phyloP scores from a whole-genome alignment of 2,113 vertebrate species.

The Coregonus clupeaformis region DNA sequence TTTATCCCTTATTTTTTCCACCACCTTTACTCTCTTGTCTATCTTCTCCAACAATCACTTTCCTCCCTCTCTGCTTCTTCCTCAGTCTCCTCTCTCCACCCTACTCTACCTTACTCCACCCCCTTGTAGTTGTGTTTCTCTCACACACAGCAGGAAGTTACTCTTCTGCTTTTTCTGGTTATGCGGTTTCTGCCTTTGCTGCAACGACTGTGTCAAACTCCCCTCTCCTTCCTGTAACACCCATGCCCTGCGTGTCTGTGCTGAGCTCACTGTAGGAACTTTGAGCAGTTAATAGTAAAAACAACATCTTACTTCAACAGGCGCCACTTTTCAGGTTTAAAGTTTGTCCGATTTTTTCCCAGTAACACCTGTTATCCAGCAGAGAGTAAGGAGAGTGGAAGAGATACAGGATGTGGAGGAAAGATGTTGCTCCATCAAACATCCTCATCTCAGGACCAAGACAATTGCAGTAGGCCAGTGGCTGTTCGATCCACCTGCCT shows the following conservation, averaged over 20 bases:
- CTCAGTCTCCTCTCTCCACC: conserved; percentile 24
- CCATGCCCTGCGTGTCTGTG: neutral
- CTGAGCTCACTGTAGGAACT: neutral
- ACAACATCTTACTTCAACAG: conserved; percentile 9
- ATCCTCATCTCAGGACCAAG: conserved; percentile 34
- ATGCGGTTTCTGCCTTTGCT: conserved; percentile 63
- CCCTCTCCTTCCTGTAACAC: conserved; percentile 61
- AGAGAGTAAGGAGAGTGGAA: conserved; percentile 1
- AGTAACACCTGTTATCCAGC: conserved; percentile 7
- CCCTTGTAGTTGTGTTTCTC: conserved; percentile 32
- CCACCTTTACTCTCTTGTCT: neutral
- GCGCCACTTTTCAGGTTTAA: neutral
- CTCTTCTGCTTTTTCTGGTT: conserved; percentile 71
- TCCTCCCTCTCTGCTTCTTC: neutral
- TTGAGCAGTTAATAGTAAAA: conserved; percentile 5
- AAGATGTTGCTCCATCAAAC: conserved; percentile 16
- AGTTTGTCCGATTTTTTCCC: neutral
- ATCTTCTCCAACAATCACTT: too few species aligned
- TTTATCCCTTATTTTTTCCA: too few species aligned
- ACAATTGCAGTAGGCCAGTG: conserved; percentile 23
- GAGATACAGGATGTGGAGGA: conserved; percentile 43
- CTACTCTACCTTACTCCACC: conserved; percentile 25
- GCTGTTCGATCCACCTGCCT: conserved; percentile 5
- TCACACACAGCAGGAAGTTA: conserved; percentile 65
- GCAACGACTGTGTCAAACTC: conserved; percentile 44